These are phyloP conservation scores for Antitype chi DNA, from an alignment of 2,888 invertebrate species.

Conservation along the genomic window DNA sequence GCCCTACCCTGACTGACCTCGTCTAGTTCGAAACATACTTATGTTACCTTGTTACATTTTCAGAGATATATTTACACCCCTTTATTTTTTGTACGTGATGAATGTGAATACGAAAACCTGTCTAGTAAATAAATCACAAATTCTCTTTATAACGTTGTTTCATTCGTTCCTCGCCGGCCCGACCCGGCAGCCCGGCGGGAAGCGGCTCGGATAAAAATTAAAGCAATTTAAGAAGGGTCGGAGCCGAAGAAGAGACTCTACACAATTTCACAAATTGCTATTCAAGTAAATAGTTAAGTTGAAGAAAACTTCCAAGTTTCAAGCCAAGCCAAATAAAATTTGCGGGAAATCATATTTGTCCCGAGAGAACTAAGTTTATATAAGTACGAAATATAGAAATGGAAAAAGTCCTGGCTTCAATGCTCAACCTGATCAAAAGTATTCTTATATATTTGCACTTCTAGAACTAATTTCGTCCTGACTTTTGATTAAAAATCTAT, in stretches of 20 bases:
- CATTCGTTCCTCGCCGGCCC: conserved; percentile 58
- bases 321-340: conserved; percentile 50
- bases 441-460: conserved; percentile 21
- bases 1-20: conserved; percentile 85
- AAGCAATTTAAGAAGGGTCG: conserved; percentile 37
- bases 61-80: conserved; percentile 91
- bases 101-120: conserved; percentile 87
- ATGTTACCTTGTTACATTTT: conserved; percentile 90
- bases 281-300: conserved; percentile 49
- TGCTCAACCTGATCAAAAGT: conserved; percentile 18
- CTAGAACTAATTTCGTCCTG: conserved; percentile 5
- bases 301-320: conserved; percentile 48
- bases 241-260: conserved; percentile 26
- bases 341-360: conserved; percentile 52
- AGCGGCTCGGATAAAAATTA: conserved; percentile 43
- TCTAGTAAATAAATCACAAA: conserved; percentile 88
- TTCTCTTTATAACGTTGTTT: conserved; percentile 81
- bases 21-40: conserved; percentile 85
- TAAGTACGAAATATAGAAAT: conserved; percentile 41
- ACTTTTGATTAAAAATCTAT: conserved; percentile 2
- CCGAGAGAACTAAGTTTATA: conserved; percentile 40
- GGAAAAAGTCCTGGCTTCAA: conserved; percentile 29
- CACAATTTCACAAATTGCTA: conserved; percentile 52
- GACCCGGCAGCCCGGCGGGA: background rate
- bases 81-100: conserved; percentile 90